These are phyloP conservation scores for Papilio xuthus DNA, from an alignment of 1,140 invertebrate genomes.

Conservation along the genomic window DNA sequence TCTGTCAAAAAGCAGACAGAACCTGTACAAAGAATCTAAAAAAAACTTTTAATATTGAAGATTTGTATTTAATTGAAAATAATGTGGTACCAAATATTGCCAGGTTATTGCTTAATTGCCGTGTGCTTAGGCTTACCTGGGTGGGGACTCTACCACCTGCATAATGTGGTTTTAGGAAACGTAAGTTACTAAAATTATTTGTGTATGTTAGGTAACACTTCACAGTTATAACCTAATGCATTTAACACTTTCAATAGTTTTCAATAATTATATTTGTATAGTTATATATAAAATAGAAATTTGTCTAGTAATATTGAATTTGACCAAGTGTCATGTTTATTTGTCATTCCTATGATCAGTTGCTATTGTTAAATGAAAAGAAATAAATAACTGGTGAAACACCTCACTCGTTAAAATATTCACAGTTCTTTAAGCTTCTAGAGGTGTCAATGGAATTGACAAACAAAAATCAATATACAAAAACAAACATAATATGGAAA, in stretches of 20 bases:
- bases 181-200: constrained; percentile 70
- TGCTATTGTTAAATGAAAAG: too few species aligned
- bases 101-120: constrained; percentile 82
- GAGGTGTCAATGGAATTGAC: too few species aligned
- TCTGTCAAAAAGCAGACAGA: background rate
- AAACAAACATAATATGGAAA: too few species aligned
- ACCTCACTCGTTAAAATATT: too few species aligned
- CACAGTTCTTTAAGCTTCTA: too few species aligned
- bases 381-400: too few species aligned
- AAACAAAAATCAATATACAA: too few species aligned
- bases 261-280: background rate
- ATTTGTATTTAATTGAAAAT: constrained; percentile 49
- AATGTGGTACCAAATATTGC: constrained; percentile 86
- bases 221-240: background rate
- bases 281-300: too few species aligned
- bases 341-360: too few species aligned
- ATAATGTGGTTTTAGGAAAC: constrained; percentile 83
- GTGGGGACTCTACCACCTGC: constrained; percentile 82
- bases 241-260: background rate
- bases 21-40: background rate
- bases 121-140: constrained; percentile 82
- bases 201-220: constrained; percentile 60
- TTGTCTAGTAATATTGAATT: too few species aligned
- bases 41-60: constrained; percentile 36
- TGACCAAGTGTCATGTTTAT: too few species aligned